Base-by-base conservation (phyloP, 2,888 invertebrate genomes). In the Agrotis ipsilon region DNA sequence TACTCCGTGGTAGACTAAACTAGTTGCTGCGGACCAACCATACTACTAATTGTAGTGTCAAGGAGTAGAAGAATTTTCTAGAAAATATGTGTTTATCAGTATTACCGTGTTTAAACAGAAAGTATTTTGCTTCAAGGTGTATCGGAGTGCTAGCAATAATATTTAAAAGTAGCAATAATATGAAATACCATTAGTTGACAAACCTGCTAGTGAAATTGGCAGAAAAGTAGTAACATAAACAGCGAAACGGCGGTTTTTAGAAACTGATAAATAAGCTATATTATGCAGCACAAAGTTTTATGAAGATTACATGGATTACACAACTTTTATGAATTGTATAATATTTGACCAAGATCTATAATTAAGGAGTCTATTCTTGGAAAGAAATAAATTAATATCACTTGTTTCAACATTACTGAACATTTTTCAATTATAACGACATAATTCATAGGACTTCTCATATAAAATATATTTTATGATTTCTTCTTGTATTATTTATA, bases 51-150 rank as follows among this genome's bases (percentile, higher is more conserved):
- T 78, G 14, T 46, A 64, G 67, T 52, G 48, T 60, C 48, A 66
- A 27, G n/a, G 39, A 11, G 39, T 39, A 11, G 39, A 39, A 39
- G 39, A 65, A 32, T 78, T 81, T 78, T 79, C 68, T 79, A 79
- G 79, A 79, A 82, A 82, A 65, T 21, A 62, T 62, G 43, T 67
- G 46, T 67, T 64, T 78, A 67, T 67, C 16, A 60, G 46, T 58
- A 68, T 81, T 51, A 21, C 43, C 32, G 52, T 59, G 54, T 68
- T 68, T 68, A 68, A 68, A 82, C 54, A 51, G 78, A 79, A 68
- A 79, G 79, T 73, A 51, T 52, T 61, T 62, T 60, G 19, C 64
- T 72, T 46, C 24, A 19, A 68, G 69, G n/a, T 27, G 49, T 60
- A 21, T 51, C 60, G 13, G 46, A 46, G 21, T 21, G 13, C 16